A percentile compares a stretch with the other conserved stretches of the same genome.
These are phyloP conservation scores for Ladona fulva DNA, from an alignment of 1,140 invertebrate species.

Conservation along the genomic window DNA sequence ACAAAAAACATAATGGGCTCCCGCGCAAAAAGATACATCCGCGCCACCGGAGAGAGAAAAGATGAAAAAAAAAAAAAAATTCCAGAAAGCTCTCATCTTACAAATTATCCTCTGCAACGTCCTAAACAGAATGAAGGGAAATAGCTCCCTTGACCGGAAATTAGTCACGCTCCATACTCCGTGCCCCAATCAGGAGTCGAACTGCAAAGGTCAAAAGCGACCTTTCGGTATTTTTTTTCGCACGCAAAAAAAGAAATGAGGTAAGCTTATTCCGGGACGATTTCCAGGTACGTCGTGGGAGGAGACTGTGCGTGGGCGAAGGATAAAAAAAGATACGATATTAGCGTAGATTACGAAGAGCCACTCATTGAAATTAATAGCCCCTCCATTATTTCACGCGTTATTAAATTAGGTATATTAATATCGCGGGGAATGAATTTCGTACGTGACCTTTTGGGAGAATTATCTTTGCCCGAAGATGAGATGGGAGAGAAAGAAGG, in stretches of 20 bases:
- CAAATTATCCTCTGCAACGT: too few relatives aligned
- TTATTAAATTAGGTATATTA: conserved; percentile 9
- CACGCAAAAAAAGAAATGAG: background rate
- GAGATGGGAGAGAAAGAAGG: background rate
- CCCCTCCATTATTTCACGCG: background rate
- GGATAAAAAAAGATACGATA: background rate
- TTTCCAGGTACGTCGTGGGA: background rate
- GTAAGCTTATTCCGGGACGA: too few relatives aligned
- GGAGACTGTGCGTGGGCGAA: background rate
- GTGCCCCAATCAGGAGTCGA: background rate
- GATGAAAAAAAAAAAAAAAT: too few relatives aligned
- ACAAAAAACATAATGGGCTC: too few relatives aligned
- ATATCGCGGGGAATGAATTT: background rate
- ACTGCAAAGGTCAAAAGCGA: background rate
- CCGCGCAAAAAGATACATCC: too few relatives aligned
- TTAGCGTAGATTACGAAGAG: background rate
- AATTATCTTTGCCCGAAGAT: background rate
- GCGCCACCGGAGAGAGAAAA: too few relatives aligned
- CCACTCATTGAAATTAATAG: conserved; percentile 7
- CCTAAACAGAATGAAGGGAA: too few relatives aligned
- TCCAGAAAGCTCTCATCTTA: too few relatives aligned
- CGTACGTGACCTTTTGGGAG: background rate
- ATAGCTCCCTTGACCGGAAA: background rate
- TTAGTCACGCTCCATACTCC: background rate
- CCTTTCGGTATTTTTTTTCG: too few relatives aligned